Evolutionary conservation across 2,888 invertebrate genomes (phyloP).

Genomic region (Trichopoda pennipes): DNA sequence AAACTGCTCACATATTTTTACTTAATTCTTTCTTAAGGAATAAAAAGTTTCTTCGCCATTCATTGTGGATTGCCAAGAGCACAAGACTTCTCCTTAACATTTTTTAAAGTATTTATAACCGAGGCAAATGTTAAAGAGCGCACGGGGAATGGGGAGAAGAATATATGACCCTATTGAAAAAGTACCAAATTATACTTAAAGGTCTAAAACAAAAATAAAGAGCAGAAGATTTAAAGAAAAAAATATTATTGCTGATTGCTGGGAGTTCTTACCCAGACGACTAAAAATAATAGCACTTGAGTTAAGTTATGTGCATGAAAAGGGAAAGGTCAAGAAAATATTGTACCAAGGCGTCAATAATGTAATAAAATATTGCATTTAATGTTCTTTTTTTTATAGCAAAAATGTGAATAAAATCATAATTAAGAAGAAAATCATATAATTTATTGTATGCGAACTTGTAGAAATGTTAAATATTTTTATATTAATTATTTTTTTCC

Average conservation of each 20-base stretch:
- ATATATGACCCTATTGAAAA: constrained; percentile 59
- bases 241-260: neutral
- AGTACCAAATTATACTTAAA: constrained; percentile 44
- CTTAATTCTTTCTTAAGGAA: no score
- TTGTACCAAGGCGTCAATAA: neutral
- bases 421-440: no score
- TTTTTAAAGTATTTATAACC: neutral
- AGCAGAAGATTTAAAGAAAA: neutral
- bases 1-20: no score
- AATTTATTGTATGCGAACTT: no score
- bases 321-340: constrained; percentile 53
- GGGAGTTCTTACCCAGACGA: constrained; percentile 16
- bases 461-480: no score
- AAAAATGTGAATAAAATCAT: neutral
- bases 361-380: neutral
- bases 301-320: constrained; percentile 38
- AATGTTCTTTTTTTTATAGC: neutral
- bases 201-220: constrained; percentile 27
- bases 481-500: no score
- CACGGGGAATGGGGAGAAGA: neutral
- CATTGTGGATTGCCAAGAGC: neutral
- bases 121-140: neutral
- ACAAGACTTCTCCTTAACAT: no score
- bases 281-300: neutral
- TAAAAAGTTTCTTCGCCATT: neutral